phyloP scores from a whole-genome alignment of 2,888 invertebrate species.

The Dusona sp. region DNA sequence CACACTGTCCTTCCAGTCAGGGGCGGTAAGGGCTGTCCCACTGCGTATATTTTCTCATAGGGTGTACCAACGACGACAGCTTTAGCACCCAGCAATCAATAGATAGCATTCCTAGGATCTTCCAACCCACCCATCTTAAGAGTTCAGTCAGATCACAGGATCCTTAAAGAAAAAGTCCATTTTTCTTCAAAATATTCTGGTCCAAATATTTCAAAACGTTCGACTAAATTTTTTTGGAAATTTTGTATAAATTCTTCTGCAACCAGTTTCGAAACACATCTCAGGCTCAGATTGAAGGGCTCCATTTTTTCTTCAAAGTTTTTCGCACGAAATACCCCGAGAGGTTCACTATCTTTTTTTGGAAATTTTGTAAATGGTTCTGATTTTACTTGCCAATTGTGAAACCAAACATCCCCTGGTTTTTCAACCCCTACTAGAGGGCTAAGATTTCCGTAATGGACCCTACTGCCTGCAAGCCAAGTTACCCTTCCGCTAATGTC shows the following conservation, averaged over 20 bases:
- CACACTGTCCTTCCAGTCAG: slow-evolving; percentile 27
- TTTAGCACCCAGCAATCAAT: slow-evolving; percentile 77
- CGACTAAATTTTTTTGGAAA: background rate
- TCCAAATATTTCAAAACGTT: background rate
- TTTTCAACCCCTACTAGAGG: background rate
- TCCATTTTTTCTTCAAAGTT: background rate
- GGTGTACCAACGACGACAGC: slow-evolving; percentile 72
- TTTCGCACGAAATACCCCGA: background rate
- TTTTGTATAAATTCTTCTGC: background rate
- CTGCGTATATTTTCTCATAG: slow-evolving; percentile 60
- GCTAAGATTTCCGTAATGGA: background rate
- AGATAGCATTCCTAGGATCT: slow-evolving; percentile 65
- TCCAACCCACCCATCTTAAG: background rate
- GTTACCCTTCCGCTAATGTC: slow-evolving; percentile 20
- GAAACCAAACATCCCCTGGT: slow-evolving; percentile 3
- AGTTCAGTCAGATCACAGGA: background rate
- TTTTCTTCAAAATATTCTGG: background rate
- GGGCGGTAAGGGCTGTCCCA: slow-evolving; percentile 6
- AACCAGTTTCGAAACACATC: background rate
- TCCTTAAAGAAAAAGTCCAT: background rate
- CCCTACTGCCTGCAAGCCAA: slow-evolving; percentile 9
- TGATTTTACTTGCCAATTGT: slow-evolving; percentile 1
- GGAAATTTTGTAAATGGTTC: background rate
- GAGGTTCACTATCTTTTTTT: background rate
- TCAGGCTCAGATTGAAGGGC: background rate